phyloP scores from a whole-genome alignment of 2,888 invertebrate species.

The Cordilura impudica region DNA sequence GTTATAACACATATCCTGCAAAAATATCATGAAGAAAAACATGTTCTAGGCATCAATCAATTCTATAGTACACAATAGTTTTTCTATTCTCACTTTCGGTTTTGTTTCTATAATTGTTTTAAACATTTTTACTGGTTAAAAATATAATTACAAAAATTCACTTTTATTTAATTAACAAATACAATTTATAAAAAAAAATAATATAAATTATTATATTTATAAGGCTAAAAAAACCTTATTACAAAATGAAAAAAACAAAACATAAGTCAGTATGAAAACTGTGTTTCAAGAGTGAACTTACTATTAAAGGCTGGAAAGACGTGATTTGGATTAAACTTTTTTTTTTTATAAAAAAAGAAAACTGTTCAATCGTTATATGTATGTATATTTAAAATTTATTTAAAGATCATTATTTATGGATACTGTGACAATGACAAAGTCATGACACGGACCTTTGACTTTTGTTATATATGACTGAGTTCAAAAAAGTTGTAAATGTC shows the following conservation, averaged over 20 bases:
- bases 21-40: slow-evolving; percentile 82
- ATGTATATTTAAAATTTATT: no score
- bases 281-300: background rate
- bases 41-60: slow-evolving; percentile 80
- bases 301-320: no score
- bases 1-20: slow-evolving; percentile 83
- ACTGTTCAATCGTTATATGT: no score
- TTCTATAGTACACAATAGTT: slow-evolving; percentile 75
- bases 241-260: background rate
- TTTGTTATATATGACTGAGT: no score
- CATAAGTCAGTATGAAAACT: no score
- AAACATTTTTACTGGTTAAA: slow-evolving; percentile 13
- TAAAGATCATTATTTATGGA: no score
- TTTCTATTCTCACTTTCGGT: background rate
- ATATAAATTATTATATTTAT: slow-evolving; percentile 1
- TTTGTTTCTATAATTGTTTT: background rate
- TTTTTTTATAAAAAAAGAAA: no score
- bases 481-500: no score
- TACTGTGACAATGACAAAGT: no score
- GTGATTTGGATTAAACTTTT: no score
- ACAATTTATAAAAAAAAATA: background rate
- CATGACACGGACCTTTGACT: no score
- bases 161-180: slow-evolving; percentile 12
- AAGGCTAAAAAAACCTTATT: background rate
- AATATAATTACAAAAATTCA: slow-evolving; percentile 1